These are phyloP conservation scores for Clanis bilineata DNA, from an alignment of 2,888 invertebrate species.

Conservation along the genomic window DNA sequence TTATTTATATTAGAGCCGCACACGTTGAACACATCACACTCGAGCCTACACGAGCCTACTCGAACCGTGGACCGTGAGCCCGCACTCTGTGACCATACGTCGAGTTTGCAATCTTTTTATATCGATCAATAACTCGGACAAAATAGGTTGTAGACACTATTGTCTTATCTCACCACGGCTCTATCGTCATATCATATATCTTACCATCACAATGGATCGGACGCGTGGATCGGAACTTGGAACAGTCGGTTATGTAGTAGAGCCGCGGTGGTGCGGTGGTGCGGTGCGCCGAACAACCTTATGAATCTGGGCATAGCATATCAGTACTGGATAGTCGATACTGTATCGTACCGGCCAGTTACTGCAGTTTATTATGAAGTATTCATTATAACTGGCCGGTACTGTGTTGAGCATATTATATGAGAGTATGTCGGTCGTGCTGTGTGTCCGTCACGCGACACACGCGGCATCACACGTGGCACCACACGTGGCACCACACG, in stretches of 20 bases:
- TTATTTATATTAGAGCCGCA: neutral
- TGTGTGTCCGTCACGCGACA: too few relatives aligned
- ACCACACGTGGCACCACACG: too few relatives aligned
- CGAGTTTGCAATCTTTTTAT: neutral
- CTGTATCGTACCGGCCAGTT: slow-evolving; percentile 5
- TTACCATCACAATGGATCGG: neutral
- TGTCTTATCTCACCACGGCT: neutral
- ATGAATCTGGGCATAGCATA: slow-evolving; percentile 64
- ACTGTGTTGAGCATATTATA: too few relatives aligned
- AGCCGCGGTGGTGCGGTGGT: neutral
- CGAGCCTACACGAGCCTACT: neutral
- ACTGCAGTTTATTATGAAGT: too few relatives aligned
- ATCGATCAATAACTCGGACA: neutral
- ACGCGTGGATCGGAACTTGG: neutral
- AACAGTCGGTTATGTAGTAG: neutral
- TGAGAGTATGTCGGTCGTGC: too few relatives aligned
- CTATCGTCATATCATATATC: neutral
- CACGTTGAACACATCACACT: neutral
- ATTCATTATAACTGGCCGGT: too few relatives aligned
- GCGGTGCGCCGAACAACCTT: slow-evolving; percentile 16
- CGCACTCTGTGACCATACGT: neutral
- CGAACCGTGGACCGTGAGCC: too few relatives aligned
- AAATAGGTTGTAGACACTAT: neutral
- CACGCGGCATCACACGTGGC: too few relatives aligned
- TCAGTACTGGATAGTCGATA: slow-evolving; percentile 2